Evolutionary conservation across 2,888 invertebrate genomes (phyloP).

Genomic region (Drosophila demipolita): DNA sequence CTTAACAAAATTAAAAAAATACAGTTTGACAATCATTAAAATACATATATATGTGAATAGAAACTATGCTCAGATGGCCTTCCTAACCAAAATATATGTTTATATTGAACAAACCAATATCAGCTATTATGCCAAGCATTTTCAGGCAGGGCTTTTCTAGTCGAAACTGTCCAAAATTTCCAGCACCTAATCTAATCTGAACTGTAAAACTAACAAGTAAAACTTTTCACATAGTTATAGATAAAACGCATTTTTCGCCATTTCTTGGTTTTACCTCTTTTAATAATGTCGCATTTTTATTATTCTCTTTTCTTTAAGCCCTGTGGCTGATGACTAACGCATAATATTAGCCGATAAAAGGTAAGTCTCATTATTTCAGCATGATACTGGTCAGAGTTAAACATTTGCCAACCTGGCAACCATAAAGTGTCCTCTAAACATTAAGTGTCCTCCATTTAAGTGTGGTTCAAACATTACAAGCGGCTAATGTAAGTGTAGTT

Average conservation of each 20-base stretch:
- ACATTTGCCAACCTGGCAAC: not conserved
- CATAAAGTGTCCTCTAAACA: slow-evolving; percentile 3
- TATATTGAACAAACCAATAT: not conserved
- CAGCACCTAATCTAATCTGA: not conserved
- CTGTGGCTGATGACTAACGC: not conserved
- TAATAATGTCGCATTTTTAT: not conserved
- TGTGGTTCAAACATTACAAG: slow-evolving; percentile 47
- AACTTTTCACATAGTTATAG: not conserved
- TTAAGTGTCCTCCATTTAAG: slow-evolving; percentile 12
- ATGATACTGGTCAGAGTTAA: not conserved
- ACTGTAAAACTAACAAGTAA: not conserved
- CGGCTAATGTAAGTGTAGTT: slow-evolving; percentile 46
- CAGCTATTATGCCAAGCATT: not conserved
- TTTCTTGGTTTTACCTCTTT: not conserved
- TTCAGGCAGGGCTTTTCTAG: not conserved
- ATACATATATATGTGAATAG: too few relatives aligned
- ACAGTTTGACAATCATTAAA: not conserved
- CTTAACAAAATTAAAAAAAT: not conserved
- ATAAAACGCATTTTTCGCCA: not conserved
- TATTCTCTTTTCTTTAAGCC: not conserved
- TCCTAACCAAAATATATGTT: not conserved
- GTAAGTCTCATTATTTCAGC: not conserved
- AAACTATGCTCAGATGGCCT: not conserved
- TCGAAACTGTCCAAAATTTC: not conserved
- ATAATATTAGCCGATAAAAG: not conserved